phyloP scores from a whole-genome alignment of 1,140 invertebrate genomes.

The Lethrus apterus region DNA sequence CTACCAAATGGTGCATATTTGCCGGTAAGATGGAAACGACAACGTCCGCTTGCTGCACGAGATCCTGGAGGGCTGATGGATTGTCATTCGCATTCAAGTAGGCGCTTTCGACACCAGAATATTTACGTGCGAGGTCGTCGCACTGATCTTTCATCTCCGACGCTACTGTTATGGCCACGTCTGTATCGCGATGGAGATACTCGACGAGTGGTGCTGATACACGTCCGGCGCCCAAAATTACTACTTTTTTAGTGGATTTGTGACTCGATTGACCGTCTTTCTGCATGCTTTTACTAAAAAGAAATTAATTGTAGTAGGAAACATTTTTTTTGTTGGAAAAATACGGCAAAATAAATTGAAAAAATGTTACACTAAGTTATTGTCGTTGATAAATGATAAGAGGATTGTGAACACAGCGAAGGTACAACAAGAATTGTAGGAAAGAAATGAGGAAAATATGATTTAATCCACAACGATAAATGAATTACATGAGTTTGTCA shows the following conservation, averaged over 20 bases:
- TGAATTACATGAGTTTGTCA: too few species aligned
- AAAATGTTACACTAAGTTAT: too few species aligned
- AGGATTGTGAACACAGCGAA: too few species aligned
- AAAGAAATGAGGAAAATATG: too few species aligned
- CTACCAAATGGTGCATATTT: conserved; percentile 75
- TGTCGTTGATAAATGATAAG: too few species aligned
- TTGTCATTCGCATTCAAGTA: conserved; percentile 75
- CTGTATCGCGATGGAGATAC: conserved; percentile 79
- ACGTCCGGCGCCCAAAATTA: conserved; percentile 92
- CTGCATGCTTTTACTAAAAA: conserved; percentile 47
- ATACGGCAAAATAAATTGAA: too few species aligned
- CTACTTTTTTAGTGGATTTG: conserved; percentile 53
- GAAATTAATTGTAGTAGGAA: too few species aligned
- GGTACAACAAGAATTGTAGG: too few species aligned
- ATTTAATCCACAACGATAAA: too few species aligned
- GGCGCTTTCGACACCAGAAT: conserved; percentile 70
- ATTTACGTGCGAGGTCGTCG: conserved; percentile 69
- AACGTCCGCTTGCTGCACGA: conserved; percentile 73
- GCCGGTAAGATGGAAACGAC: conserved; percentile 90
- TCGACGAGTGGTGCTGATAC: conserved; percentile 90
- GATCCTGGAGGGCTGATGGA: conserved; percentile 59
- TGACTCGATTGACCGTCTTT: conserved; percentile 45
- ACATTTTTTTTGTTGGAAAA: too few species aligned
- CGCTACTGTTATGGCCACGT: conserved; percentile 75
- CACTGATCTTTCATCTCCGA: conserved; percentile 84